These are phyloP conservation scores for Labeo catla DNA, from an alignment of 2,113 vertebrate genomes.

Conservation along the genomic window DNA sequence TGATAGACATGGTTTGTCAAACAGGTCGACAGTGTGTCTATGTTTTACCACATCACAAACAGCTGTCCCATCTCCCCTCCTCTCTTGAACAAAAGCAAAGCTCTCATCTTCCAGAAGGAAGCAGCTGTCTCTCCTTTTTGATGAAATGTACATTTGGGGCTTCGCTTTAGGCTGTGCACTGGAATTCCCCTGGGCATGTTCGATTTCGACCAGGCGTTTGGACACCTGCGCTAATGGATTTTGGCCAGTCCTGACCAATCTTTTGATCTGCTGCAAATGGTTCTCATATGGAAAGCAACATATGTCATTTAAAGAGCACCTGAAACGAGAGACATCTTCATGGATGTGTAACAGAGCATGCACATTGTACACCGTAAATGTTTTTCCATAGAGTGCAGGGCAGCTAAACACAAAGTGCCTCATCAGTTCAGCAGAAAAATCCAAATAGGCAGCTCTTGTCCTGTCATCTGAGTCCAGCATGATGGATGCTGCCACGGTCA, in stretches of 20 bases:
- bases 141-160: not conserved
- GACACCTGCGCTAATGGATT: not conserved
- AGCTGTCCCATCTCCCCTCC: not conserved
- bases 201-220: not conserved
- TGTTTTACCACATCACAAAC: constrained; percentile 4
- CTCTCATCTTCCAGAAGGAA: not conserved
- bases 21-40: not conserved
- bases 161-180: not conserved
- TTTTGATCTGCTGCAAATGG: not conserved
- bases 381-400: too few species aligned
- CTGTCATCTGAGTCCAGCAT: too few species aligned
- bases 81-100: not conserved
- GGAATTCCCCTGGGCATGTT: not conserved
- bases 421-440: too few species aligned
- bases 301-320: too few species aligned
- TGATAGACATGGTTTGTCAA: not conserved
- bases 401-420: too few species aligned
- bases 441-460: too few species aligned
- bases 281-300: too few species aligned
- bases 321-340: too few species aligned
- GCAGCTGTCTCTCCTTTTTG: not conserved
- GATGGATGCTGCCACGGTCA: constrained; percentile 4
- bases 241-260: not conserved
- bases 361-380: too few species aligned
- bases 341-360: too few species aligned